These are phyloP conservation scores for Melinopterus prodromus DNA, from an alignment of 2,888 invertebrate species.

Conservation along the genomic window DNA sequence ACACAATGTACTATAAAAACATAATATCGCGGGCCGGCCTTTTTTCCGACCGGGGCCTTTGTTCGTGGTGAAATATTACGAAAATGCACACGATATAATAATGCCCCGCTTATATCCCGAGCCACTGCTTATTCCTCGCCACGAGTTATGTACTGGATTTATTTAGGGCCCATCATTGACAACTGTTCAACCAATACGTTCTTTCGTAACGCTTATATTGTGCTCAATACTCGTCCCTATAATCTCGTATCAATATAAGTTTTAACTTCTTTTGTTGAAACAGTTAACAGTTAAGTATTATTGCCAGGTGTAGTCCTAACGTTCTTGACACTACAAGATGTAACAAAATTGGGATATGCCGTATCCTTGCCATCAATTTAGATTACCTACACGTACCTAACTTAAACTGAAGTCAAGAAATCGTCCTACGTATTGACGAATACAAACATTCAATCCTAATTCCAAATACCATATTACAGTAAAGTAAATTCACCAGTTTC, in stretches of 20 bases:
- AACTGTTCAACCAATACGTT: conserved; percentile 9
- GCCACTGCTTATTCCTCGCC: neutral
- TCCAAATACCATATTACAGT: too few species aligned
- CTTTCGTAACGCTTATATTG: neutral
- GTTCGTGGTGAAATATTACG: conserved; percentile 36
- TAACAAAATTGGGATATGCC: too few species aligned
- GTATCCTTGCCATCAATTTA: too few species aligned
- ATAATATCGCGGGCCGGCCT: conserved; percentile 36
- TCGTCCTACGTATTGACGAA: too few species aligned
- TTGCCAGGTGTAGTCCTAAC: too few species aligned
- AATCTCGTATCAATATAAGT: neutral
- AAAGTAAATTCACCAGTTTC: too few species aligned
- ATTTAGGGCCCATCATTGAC: conserved; percentile 15
- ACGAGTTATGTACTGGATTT: conserved; percentile 15
- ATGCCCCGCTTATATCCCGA: conserved; percentile 15
- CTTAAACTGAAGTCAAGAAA: too few species aligned
- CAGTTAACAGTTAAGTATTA: too few species aligned
- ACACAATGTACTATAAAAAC: conserved; percentile 42
- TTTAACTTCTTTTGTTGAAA: too few species aligned
- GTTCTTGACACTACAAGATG: too few species aligned
- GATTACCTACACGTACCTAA: too few species aligned
- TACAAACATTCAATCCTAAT: too few species aligned
- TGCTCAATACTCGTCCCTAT: neutral
- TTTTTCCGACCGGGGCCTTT: conserved; percentile 29
- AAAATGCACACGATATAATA: conserved; percentile 32